Evolutionary conservation across 2,888 invertebrate species (phyloP).

Genomic region (Dascillus cervinus): DNA sequence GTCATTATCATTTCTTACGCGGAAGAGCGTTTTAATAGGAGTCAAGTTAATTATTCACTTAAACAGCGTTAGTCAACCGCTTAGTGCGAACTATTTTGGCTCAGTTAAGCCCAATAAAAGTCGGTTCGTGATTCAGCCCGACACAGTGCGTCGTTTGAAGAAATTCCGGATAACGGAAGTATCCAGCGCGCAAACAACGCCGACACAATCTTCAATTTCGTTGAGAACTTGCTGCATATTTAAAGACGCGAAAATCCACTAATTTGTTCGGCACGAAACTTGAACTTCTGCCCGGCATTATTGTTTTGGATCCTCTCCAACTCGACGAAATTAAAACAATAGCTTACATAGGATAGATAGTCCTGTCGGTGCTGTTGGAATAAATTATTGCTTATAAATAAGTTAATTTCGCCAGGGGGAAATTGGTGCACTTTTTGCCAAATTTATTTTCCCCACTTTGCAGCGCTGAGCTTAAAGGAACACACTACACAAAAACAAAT

Average conservation of each 20-base stretch:
- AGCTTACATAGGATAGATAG: conserved; percentile 33
- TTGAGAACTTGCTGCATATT: conserved; percentile 33
- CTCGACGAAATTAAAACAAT: conserved; percentile 39
- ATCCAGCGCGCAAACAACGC: conserved; percentile 11
- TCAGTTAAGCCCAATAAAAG: conserved; percentile 12
- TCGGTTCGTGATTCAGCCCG: conserved; percentile 4
- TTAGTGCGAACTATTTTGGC: conserved; percentile 13
- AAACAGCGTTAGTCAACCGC: conserved; percentile 10
- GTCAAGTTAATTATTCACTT: conserved; percentile 8
- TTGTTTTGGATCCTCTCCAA: conserved; percentile 36
- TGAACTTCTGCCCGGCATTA: conserved; percentile 36
- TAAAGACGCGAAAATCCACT: conserved; percentile 33
- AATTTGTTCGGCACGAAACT: conserved; percentile 38
- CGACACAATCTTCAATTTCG: conserved; percentile 16
- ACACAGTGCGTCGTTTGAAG: too few species aligned
- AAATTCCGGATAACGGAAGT: conserved; percentile 7
- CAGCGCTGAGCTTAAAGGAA: too few species aligned
- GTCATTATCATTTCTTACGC: too few species aligned
- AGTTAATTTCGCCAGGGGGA: too few species aligned
- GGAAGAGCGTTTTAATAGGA: too few species aligned
- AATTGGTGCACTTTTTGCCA: too few species aligned
- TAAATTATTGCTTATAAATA: conserved; percentile 15
- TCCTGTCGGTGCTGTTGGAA: conserved; percentile 16
- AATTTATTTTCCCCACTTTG: too few species aligned
- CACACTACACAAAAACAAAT: too few species aligned